Evolutionary conservation across 2,888 invertebrate species (phyloP), one percentile per base, ranked within the genome.

Genomic region (Lepeophtheirus nordmannii): DNA sequence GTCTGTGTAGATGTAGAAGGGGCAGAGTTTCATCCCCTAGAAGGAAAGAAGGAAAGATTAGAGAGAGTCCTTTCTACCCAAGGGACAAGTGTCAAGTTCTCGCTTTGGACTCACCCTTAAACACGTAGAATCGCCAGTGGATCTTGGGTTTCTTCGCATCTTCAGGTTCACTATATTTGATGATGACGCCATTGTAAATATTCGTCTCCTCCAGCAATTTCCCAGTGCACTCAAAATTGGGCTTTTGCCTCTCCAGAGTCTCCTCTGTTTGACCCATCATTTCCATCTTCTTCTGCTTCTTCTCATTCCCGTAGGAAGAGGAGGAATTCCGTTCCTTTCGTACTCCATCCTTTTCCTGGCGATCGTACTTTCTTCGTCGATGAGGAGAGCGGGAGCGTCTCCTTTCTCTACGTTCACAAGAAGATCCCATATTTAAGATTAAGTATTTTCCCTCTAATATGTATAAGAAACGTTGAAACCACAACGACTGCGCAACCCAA

Each of bases 201-300:
- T 99, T 99, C 1, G 91, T 84, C 72, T 99, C 98, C 72, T 94
- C 96, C 0, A 93, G 86, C 66, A 99, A 78, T 75, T 96, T 96
- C 2, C 98, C 98, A 10, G 93, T 93, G 0, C 92, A 78, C 9
- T 84, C 89, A 74, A 97, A 92, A 76, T 92, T 89, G 0, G 92
- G 91, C 72, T 90, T 89, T 72, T 89, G 86, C 72, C 87, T 89
- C 38, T 87, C 86, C 62, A 66, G 68, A 17, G 8, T 30, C 60
- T 60, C 60, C 10, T n/a, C 60, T 23, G 57, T 30, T 1, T 57
- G n/a, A n/a, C n/a, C n/a, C n/a, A n/a, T 5, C 12, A 10, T 20
- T 22, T 20, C 57, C 9, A 1, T 14, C 10, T 57, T 30, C 3
- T 7, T 7, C 30, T 7, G 2, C 30, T 30, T 30, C 30, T 30